Percentiles rank a stretch among this genome's conserved stretches.
Conservation (phyloP, 2,113 vertebrate species). For the Colistium nudipinnis region DNA sequence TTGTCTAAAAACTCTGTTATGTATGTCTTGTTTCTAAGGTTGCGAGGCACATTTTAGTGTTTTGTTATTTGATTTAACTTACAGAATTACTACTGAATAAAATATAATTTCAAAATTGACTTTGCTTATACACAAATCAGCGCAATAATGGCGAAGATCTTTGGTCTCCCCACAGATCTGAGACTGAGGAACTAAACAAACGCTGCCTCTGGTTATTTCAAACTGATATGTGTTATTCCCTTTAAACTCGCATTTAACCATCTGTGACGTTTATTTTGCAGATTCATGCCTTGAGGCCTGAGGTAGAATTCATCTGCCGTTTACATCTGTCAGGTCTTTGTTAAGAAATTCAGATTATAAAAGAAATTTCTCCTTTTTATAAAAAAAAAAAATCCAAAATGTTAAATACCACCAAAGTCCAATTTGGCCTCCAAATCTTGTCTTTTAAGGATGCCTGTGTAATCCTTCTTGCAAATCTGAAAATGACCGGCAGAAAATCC, state of each 20-base stretch:
- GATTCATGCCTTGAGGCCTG: too few relatives aligned
- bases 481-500: conserved; percentile 9
- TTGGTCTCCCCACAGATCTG: conserved; percentile 8
- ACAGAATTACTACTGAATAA: neutral
- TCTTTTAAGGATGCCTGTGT: too few relatives aligned
- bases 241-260: too few relatives aligned
- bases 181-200: conserved; percentile 39
- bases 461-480: neutral
- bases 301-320: too few relatives aligned
- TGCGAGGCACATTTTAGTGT: neutral
- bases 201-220: conserved; percentile 8
- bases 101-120: conserved; percentile 19
- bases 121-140: conserved; percentile 32
- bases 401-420: too few relatives aligned
- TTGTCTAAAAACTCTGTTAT: too few relatives aligned
- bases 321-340: too few relatives aligned
- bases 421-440: too few relatives aligned
- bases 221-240: neutral
- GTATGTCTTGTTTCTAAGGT: neutral
- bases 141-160: conserved; percentile 29
- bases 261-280: too few relatives aligned
- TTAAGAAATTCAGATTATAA: too few relatives aligned
- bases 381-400: too few relatives aligned
- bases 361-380: too few relatives aligned
- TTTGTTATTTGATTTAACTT: neutral